phyloP scores from a whole-genome alignment of 2,797 vertebrate genomes.

The Enteromius trimaculatus region DNA sequence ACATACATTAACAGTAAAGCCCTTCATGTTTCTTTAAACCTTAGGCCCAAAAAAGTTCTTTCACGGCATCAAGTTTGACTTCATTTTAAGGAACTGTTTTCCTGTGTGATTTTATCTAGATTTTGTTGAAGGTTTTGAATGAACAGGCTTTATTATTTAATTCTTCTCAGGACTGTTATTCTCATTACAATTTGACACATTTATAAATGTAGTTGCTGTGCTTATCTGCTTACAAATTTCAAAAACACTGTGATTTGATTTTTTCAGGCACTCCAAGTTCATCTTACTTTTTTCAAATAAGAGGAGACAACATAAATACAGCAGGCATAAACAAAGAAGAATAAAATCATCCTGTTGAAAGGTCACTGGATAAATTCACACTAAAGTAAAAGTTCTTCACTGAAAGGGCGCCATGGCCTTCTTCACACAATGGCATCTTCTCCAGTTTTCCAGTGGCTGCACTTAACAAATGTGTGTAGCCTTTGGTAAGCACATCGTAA shows the following conservation, averaged over 20 bases:
- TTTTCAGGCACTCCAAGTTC: constrained; percentile 31
- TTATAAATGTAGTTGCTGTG: constrained; percentile 27
- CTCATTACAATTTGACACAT: constrained; percentile 9
- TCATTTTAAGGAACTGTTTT: neutral
- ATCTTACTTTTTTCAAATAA: constrained; percentile 48
- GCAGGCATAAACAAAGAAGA: constrained; percentile 30
- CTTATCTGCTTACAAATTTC: constrained; percentile 22
- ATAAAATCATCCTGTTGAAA: constrained; percentile 21
- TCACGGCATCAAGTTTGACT: neutral
- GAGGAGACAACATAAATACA: neutral
- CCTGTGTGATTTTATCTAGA: neutral
- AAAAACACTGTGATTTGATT: neutral
- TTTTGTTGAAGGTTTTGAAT: neutral
- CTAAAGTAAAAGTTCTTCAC: constrained; percentile 9
- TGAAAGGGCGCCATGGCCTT: constrained; percentile 12
- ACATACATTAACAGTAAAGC: neutral
- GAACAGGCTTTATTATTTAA: neutral
- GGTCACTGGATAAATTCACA: constrained; percentile 16
- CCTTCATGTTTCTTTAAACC: neutral
- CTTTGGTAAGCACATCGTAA: constrained; percentile 36
- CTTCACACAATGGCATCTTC: constrained; percentile 12
- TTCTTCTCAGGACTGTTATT: neutral
- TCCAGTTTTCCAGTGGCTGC: constrained; percentile 18
- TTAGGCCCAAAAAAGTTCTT: neutral
- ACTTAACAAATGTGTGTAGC: constrained; percentile 5